A percentile compares a stretch with the other conserved stretches of the same genome.
These are phyloP conservation scores for Tragelaphus eurycerus DNA, from an alignment of 2,797 vertebrate species.

Conservation along the genomic window DNA sequence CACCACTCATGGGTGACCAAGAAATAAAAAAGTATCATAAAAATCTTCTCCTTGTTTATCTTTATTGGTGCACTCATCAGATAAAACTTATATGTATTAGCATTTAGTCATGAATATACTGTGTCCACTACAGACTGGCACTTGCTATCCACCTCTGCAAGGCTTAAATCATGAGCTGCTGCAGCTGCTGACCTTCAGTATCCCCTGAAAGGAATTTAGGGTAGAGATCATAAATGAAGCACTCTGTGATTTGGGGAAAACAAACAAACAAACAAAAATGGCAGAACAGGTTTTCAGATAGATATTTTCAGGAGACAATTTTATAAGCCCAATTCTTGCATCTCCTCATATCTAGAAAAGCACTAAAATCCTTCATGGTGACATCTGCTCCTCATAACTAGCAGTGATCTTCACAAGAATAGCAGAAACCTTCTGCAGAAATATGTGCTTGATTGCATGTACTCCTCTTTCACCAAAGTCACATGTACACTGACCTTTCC, in stretches of 20 bases:
- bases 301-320: neutral
- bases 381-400: neutral
- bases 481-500: neutral
- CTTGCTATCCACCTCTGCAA: neutral
- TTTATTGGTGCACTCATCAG: neutral
- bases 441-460: neutral
- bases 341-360: neutral
- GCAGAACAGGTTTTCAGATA: neutral
- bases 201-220: neutral
- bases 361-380: neutral
- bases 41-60: neutral
- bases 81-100: slow-evolving; percentile 3
- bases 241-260: neutral
- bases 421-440: neutral
- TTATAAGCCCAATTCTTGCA: neutral
- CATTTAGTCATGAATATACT: neutral
- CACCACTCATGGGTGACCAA: neutral
- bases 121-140: neutral
- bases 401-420: neutral
- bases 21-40: neutral
- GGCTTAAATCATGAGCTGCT: neutral
- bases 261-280: neutral
- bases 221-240: neutral
- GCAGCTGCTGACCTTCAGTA: neutral
- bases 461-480: neutral